Evolutionary conservation across 2,888 invertebrate species (phyloP).

Genomic region (Theodoxus fluviatilis): DNA sequence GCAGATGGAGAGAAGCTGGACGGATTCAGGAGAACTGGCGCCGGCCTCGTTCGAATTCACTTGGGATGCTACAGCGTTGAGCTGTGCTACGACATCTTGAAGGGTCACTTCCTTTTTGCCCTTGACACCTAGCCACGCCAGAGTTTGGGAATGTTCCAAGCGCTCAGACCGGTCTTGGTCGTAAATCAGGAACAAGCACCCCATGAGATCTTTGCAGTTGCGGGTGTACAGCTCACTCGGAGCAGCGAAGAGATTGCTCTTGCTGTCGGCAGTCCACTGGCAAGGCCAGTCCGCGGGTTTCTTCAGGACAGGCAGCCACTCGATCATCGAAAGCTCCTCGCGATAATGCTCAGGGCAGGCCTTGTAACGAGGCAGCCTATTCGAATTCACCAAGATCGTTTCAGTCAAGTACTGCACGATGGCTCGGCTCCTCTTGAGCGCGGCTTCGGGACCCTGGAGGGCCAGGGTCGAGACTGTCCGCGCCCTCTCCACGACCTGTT

Average conservation of each 20-base stretch:
- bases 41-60: neutral
- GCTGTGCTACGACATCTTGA: neutral
- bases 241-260: neutral
- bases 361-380: too few relatives aligned
- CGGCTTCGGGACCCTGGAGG: neutral
- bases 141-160: neutral
- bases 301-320: slow-evolving; percentile 25
- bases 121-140: slow-evolving; percentile 20
- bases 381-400: too few relatives aligned
- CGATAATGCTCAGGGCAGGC: slow-evolving; percentile 4
- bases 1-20: too few relatives aligned
- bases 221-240: slow-evolving; percentile 11
- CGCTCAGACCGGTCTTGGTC: neutral
- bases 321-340: neutral
- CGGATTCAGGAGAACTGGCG: too few relatives aligned
- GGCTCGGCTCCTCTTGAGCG: too few relatives aligned
- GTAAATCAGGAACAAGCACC: neutral
- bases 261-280: slow-evolving; percentile 8
- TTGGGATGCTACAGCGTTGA: neutral
- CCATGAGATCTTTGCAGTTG: neutral
- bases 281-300: slow-evolving; percentile 26
- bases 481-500: slow-evolving; percentile 34
- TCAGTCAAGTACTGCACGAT: too few relatives aligned
- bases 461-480: neutral
- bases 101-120: neutral